These are phyloP conservation scores for Sesamia nonagrioides DNA, from an alignment of 1,140 invertebrate genomes.

Conservation along the genomic window DNA sequence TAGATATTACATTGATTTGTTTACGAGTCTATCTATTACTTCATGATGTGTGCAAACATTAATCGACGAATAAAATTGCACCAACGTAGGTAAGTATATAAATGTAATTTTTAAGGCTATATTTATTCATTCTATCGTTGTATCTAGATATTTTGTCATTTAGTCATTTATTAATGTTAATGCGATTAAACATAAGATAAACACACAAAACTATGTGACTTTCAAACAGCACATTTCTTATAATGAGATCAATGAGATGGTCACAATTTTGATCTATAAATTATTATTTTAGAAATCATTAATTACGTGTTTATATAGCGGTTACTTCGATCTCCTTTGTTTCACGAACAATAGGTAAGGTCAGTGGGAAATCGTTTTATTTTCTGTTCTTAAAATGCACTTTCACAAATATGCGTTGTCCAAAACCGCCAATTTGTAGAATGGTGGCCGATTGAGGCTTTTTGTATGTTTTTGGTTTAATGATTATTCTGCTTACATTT, in stretches of 20 bases:
- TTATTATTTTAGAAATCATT: slow-evolving; percentile 74
- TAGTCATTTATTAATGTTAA: slow-evolving; percentile 18
- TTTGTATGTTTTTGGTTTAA: slow-evolving; percentile 24
- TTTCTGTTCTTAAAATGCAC: slow-evolving; percentile 71
- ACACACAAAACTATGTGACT: slow-evolving; percentile 64
- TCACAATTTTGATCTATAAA: slow-evolving; percentile 68
- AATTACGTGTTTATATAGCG: slow-evolving; percentile 71
- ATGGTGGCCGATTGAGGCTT: slow-evolving; percentile 28
- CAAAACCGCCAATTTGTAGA: slow-evolving; percentile 47
- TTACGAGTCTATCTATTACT: neutral
- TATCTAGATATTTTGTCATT: neutral
- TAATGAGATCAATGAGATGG: slow-evolving; percentile 63
- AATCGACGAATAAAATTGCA: neutral
- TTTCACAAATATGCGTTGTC: slow-evolving; percentile 71
- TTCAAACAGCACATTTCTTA: slow-evolving; percentile 49
- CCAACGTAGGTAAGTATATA: neutral
- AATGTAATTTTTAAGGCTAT: neutral
- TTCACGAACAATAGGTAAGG: slow-evolving; percentile 78
- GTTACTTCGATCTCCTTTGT: slow-evolving; percentile 73
- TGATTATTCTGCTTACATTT: too few species aligned
- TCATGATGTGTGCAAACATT: neutral
- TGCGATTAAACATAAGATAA: slow-evolving; percentile 66
- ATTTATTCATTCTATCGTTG: neutral
- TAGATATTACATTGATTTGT: slow-evolving; percentile 31
- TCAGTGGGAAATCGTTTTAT: slow-evolving; percentile 75